Conservation (phyloP, 1,140 invertebrate species). For the Hermatobates lingyangjiaoensis region DNA sequence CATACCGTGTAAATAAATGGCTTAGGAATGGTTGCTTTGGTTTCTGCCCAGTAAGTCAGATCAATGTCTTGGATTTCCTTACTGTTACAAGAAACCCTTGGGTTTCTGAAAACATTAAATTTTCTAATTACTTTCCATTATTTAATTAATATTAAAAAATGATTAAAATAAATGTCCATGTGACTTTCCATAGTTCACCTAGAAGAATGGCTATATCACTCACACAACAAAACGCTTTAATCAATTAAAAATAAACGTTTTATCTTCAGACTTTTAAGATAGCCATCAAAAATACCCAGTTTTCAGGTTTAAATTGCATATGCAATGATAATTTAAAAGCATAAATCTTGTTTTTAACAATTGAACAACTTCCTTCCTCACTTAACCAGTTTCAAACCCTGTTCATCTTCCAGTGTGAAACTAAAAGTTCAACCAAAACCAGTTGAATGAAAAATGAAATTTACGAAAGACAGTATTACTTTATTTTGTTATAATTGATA, state of each 20-base stretch:
- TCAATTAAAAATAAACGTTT: neutral
- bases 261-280: neutral
- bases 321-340: no score
- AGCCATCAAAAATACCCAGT: neutral
- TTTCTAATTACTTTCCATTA: neutral
- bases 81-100: conserved; percentile 55
- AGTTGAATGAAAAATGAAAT: no score
- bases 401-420: no score
- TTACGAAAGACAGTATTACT: no score
- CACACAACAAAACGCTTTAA: neutral
- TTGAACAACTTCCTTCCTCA: no score
- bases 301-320: no score
- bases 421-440: no score
- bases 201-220: neutral
- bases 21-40: no score
- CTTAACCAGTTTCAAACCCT: no score
- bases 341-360: no score
- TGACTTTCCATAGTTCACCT: neutral
- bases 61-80: conserved; percentile 14
- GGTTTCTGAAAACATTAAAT: conserved; percentile 42
- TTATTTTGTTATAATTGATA: no score
- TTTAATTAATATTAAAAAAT: conserved; percentile 1
- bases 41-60: conserved; percentile 18
- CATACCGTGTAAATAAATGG: no score
- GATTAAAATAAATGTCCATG: neutral